Conservation (phyloP, 2,113 vertebrate genomes). For the Atractosteus spatula region DNA sequence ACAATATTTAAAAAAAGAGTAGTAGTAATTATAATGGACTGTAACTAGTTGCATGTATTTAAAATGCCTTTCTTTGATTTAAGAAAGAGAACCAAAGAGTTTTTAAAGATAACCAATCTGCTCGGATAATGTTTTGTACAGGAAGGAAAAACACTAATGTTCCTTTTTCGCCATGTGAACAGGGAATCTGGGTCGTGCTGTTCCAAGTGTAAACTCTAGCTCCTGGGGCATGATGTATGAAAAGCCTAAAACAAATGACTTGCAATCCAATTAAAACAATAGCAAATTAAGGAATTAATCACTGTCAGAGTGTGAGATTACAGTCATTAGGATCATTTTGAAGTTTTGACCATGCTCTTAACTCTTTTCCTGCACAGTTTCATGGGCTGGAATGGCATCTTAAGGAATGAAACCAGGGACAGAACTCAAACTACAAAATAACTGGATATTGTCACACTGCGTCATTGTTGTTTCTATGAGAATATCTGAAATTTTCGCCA, state of each 20-base stretch:
- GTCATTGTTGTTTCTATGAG: slow-evolving; percentile 31
- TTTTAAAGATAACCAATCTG: no score
- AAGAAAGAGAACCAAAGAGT: no score
- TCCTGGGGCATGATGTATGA: slow-evolving; percentile 46
- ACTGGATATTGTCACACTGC: slow-evolving; percentile 26
- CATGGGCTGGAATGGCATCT: slow-evolving; percentile 1
- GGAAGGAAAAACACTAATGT: not conserved
- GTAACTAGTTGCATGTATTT: not conserved
- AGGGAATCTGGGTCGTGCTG: slow-evolving; percentile 5
- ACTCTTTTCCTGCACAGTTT: slow-evolving; percentile 29
- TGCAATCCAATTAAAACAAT: slow-evolving; percentile 74
- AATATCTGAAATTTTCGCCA: slow-evolving; percentile 35
- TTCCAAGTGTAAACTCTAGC: slow-evolving; percentile 13
- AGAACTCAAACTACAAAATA: slow-evolving; percentile 29
- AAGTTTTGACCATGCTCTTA: slow-evolving; percentile 43
- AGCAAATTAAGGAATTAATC: slow-evolving; percentile 75
- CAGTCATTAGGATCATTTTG: slow-evolving; percentile 58
- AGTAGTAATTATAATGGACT: no score
- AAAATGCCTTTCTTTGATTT: not conserved
- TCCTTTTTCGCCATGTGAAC: slow-evolving; percentile 24
- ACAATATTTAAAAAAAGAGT: no score
- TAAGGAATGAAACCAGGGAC: slow-evolving; percentile 26
- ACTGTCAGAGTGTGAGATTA: slow-evolving; percentile 68
- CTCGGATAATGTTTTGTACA: not conserved
- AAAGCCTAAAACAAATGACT: slow-evolving; percentile 66